These are phyloP conservation scores for Leucoptera coffeella DNA, from an alignment of 2,888 invertebrate genomes.

Conservation along the genomic window DNA sequence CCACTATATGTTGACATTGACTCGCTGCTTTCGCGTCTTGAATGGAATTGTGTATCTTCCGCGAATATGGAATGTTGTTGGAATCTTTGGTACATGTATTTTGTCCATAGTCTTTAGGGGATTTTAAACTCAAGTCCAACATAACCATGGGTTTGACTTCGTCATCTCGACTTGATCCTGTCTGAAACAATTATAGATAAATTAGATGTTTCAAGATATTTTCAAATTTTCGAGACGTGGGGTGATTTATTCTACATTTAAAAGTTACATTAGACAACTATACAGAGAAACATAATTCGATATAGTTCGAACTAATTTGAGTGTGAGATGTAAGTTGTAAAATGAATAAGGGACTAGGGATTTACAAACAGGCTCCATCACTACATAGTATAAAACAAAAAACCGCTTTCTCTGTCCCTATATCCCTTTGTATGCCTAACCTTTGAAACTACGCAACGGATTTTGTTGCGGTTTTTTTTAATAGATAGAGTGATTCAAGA, in stretches of 20 bases:
- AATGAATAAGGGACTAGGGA: too few relatives aligned
- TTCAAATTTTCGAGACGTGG: neutral
- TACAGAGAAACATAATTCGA: neutral
- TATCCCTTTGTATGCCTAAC: too few relatives aligned
- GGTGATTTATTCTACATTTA: neutral
- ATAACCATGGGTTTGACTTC: constrained; percentile 28
- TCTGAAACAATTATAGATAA: constrained; percentile 7
- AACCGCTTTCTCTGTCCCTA: too few relatives aligned
- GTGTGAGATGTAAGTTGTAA: neutral
- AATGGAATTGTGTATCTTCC: constrained; percentile 19
- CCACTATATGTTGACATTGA: constrained; percentile 32
- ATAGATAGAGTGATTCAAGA: too few relatives aligned
- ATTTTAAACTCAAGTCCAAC: constrained; percentile 29
- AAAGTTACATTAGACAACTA: neutral
- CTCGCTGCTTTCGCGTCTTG: constrained; percentile 32
- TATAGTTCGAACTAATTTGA: neutral
- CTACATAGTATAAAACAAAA: too few relatives aligned
- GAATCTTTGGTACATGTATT: constrained; percentile 9
- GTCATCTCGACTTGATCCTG: constrained; percentile 27
- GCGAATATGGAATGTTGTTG: too few relatives aligned
- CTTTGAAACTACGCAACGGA: too few relatives aligned
- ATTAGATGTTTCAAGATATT: neutral
- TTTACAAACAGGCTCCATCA: too few relatives aligned
- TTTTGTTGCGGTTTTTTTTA: too few relatives aligned
- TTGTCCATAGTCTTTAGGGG: constrained; percentile 23